These are phyloP conservation scores for Drosophila pegasa DNA, from an alignment of 2,888 invertebrate genomes.

Conservation along the genomic window DNA sequence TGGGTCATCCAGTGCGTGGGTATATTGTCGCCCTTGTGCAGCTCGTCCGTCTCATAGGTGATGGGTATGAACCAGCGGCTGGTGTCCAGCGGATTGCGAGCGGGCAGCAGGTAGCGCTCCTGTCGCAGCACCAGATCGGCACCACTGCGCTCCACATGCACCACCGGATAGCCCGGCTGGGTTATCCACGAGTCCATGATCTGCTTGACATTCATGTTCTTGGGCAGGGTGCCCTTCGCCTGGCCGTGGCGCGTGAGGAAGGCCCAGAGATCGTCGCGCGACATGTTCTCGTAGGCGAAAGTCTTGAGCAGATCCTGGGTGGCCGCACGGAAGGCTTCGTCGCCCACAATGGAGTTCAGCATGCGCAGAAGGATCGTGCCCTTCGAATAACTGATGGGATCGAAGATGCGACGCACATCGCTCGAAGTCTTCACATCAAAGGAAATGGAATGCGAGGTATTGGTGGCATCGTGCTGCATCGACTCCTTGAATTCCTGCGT, in stretches of 20 bases:
- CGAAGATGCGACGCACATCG: conserved; percentile 89
- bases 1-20: conserved; percentile 83
- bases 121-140: conserved; percentile 79
- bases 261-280: conserved; percentile 88
- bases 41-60: conserved; percentile 82
- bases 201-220: conserved; percentile 85
- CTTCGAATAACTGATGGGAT: conserved; percentile 90
- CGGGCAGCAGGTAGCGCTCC: conserved; percentile 82
- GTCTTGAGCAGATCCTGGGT: conserved; percentile 86
- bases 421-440: conserved; percentile 87
- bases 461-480: conserved; percentile 87
- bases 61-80: conserved; percentile 84
- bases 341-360: conserved; percentile 90
- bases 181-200: conserved; percentile 90
- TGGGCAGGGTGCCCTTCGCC: conserved; percentile 82
- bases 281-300: conserved; percentile 87
- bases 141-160: conserved; percentile 86
- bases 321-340: conserved; percentile 86
- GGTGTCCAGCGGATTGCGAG: conserved; percentile 75
- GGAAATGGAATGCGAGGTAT: conserved; percentile 88
- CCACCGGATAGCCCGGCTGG: conserved; percentile 89
- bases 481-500: conserved; percentile 86
- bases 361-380: conserved; percentile 90
- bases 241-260: conserved; percentile 87
- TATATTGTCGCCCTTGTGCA: conserved; percentile 77